Evolutionary conservation across 2,113 vertebrate genomes (phyloP), one percentile per base, ranked within the genome.

Genomic region (Promerops cafer): DNA sequence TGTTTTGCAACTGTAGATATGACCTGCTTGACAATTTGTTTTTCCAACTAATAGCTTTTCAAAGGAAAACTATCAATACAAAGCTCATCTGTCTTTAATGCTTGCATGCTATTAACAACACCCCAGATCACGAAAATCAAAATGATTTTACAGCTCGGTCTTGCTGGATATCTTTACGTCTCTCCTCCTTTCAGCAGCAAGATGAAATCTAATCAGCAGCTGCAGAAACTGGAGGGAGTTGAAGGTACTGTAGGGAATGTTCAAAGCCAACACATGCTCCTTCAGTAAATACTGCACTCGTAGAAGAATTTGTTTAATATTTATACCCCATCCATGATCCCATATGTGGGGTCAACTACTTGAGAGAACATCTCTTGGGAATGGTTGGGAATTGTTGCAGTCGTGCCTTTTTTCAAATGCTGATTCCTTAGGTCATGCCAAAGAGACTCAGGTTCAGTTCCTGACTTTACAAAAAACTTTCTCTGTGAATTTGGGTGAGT

Each of bases 21-120:
- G 83, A 93, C 85, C 88, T 96, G 68, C 64, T 20, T 88, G 85
- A 93, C 88, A 83, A 92, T 88, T 90, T 95, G 64, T 83, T 94
- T 95, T 90, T 50, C 56, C 83, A 94, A 56, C 76, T 90, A 96
- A 88, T 92, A 90, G 85, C 44, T 95, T 83, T 93, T 81, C 85
- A 81, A 94, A 91, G 75, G 59, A 31, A 93, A 96, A 45, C 47
- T 40, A 93, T 94, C 83, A 94, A 83, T 79, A 82, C 60, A 90
- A 95, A 92, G 68, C 49, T 94, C 79, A 87, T 83, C 56, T 1
- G 9, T 71, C 85, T 86, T 90, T 86, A 94, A 90, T 75, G 47
- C n/a, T 30, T 80, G 85, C 3, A 3, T 60, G 68, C 60, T 94
- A 81, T 74, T 90, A 91, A 74, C 80, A 84, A 59, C 87, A 85